Evolutionary conservation across 2,797 vertebrate species (phyloP).

Genomic region (Cirrhinus molitorella): DNA sequence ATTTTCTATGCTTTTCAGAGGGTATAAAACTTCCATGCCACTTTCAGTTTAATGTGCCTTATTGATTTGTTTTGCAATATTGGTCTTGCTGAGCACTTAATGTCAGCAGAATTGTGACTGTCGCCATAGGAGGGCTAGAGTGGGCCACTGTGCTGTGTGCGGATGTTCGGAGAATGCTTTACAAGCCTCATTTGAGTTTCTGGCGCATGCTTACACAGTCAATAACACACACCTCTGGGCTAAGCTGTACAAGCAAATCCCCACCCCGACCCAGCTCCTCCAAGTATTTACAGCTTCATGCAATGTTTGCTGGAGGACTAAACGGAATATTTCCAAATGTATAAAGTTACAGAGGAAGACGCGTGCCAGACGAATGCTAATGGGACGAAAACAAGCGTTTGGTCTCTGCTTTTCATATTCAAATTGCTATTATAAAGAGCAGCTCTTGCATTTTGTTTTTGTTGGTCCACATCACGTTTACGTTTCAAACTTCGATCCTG

Average conservation of each 20-base stretch:
- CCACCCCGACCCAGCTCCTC: slow-evolving; percentile 22
- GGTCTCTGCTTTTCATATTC: background rate
- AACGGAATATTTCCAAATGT: slow-evolving; percentile 30
- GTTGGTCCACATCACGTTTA: background rate
- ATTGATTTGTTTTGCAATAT: slow-evolving; percentile 33
- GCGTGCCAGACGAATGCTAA: background rate
- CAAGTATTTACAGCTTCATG: slow-evolving; percentile 41
- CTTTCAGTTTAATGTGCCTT: slow-evolving; percentile 18
- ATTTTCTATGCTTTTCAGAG: background rate
- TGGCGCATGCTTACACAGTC: slow-evolving; percentile 30
- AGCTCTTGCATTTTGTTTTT: background rate
- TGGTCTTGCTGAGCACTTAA: slow-evolving; percentile 26
- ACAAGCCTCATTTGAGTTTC: slow-evolving; percentile 39
- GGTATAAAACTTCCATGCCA: slow-evolving; percentile 3
- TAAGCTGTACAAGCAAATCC: slow-evolving; percentile 42
- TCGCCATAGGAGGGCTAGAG: background rate
- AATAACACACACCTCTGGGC: slow-evolving; percentile 44
- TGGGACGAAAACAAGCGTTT: background rate
- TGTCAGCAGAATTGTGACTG: slow-evolving; percentile 31
- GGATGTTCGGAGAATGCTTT: slow-evolving; percentile 35
- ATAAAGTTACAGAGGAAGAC: slow-evolving; percentile 12
- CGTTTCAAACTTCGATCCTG: background rate
- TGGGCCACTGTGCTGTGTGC: background rate
- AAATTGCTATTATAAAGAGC: background rate
- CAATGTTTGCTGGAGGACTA: slow-evolving; percentile 48